Conservation (phyloP, 64 coral and sea anemone genomes). For the Dendrophyllia cribrosa region DNA sequence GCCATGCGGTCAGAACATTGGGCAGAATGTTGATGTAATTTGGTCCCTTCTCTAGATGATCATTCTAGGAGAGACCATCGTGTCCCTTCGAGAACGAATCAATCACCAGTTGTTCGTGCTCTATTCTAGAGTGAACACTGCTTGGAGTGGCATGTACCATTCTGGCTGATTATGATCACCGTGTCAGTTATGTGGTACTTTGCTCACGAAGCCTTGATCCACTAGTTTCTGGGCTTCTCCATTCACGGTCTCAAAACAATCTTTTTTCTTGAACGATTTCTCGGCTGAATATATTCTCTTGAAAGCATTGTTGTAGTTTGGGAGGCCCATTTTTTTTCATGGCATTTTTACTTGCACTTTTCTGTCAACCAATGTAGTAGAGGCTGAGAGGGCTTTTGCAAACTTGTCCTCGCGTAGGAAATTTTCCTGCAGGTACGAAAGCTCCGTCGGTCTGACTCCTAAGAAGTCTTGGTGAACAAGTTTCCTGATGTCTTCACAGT, state of each 20-base stretch:
- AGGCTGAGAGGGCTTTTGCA: conserved; percentile 11
- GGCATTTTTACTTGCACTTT: conserved; percentile 46
- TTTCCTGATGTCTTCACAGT: conserved; percentile 22
- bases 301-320: conserved; percentile 18
- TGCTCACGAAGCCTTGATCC: conserved; percentile 10
- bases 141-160: conserved; percentile 30
- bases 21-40: conserved; percentile 12
- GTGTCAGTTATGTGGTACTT: conserved; percentile 25
- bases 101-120: conserved; percentile 5
- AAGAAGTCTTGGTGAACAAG: conserved; percentile 24
- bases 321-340: conserved; percentile 29
- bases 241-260: conserved; percentile 16
- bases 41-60: conserved; percentile 45
- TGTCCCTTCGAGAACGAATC: conserved; percentile 12
- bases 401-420: neutral
- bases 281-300: conserved; percentile 39
- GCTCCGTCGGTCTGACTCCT: conserved; percentile 31
- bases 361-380: neutral
- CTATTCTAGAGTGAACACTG: conserved; percentile 32
- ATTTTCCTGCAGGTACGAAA: conserved; percentile 21
- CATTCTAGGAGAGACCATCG: conserved; percentile 19
- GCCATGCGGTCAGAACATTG: conserved; percentile 8
- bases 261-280: conserved; percentile 35
- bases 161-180: neutral
- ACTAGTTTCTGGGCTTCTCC: conserved; percentile 41